A percentile compares a stretch with the other conserved stretches of the same genome.
These are phyloP conservation scores for Tiliacea citrago DNA, from an alignment of 2,888 invertebrate genomes.

Conservation along the genomic window DNA sequence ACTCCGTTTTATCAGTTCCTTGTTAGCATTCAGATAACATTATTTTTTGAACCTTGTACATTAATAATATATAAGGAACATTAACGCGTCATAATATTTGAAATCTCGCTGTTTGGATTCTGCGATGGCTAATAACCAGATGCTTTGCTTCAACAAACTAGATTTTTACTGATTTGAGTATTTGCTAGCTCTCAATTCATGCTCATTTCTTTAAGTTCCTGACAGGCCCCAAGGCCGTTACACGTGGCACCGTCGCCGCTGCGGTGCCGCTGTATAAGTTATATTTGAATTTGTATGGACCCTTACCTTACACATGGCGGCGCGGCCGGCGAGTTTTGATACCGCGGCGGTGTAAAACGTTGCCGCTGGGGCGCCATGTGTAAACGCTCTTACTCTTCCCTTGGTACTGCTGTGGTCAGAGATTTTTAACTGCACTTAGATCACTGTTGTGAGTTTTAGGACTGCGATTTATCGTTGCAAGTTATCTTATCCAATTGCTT, in stretches of 20 bases:
- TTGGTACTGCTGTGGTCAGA: no score
- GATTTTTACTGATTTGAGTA: not conserved
- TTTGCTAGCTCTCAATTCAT: not conserved
- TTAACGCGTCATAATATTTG: conserved; percentile 31
- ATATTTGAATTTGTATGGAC: no score
- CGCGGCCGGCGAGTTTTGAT: no score
- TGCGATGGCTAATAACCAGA: not conserved
- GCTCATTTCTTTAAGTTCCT: not conserved
- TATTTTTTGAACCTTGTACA: conserved; percentile 59
- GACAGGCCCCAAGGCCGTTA: no score
- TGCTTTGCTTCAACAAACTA: not conserved
- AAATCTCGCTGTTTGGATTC: conserved; percentile 27
- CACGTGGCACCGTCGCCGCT: no score
- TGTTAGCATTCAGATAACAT: conserved; percentile 64
- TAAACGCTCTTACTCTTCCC: no score
- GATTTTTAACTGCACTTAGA: not conserved
- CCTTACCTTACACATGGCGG: no score
- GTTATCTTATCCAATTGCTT: conserved; percentile 19
- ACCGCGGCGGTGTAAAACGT: no score
- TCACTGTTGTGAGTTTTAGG: no score
- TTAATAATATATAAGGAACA: conserved; percentile 37
- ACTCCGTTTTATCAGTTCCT: conserved; percentile 62
- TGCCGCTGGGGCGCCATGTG: no score
- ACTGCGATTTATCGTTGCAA: not conserved
- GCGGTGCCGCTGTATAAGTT: no score